These are phyloP conservation scores for Carassius carassius DNA, from an alignment of 2,113 vertebrate species.

Conservation along the genomic window DNA sequence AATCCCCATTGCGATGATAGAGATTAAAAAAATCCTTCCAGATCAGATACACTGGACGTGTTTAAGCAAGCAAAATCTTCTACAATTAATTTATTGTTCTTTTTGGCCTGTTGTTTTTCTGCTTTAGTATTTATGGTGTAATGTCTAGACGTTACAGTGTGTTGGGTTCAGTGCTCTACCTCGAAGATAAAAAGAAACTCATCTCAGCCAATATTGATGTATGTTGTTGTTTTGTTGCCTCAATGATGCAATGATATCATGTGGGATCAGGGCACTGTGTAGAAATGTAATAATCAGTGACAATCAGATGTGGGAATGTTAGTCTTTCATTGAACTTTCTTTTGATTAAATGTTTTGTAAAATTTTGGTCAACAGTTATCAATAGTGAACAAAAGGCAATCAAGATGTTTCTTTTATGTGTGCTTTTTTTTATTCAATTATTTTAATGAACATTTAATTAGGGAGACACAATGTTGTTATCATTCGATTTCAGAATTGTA, in stretches of 20 bases:
- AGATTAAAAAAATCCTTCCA: slow-evolving; percentile 64
- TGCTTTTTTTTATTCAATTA: too few species aligned
- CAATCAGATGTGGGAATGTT: neutral
- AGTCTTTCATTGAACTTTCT: neutral
- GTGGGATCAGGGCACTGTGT: neutral
- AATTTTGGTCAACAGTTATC: neutral
- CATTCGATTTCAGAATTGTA: too few species aligned
- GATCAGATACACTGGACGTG: slow-evolving; percentile 67
- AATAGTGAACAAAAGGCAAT: neutral
- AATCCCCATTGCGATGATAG: slow-evolving; percentile 71
- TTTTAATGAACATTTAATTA: too few species aligned
- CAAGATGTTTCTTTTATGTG: too few species aligned
- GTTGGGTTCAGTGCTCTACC: slow-evolving; percentile 41
- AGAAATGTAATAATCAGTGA: neutral
- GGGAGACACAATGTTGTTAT: too few species aligned
- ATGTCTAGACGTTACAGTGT: slow-evolving; percentile 51
- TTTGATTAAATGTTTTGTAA: neutral
- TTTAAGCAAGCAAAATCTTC: slow-evolving; percentile 67
- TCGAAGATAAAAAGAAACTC: slow-evolving; percentile 27
- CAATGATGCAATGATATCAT: neutral
- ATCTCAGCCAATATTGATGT: neutral
- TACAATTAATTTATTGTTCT: slow-evolving; percentile 71
- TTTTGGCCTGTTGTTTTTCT: neutral
- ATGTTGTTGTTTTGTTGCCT: neutral
- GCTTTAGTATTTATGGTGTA: slow-evolving; percentile 51